Evolutionary conservation across 2,797 vertebrate species (phyloP).

Genomic region (Trachurus trachurus): DNA sequence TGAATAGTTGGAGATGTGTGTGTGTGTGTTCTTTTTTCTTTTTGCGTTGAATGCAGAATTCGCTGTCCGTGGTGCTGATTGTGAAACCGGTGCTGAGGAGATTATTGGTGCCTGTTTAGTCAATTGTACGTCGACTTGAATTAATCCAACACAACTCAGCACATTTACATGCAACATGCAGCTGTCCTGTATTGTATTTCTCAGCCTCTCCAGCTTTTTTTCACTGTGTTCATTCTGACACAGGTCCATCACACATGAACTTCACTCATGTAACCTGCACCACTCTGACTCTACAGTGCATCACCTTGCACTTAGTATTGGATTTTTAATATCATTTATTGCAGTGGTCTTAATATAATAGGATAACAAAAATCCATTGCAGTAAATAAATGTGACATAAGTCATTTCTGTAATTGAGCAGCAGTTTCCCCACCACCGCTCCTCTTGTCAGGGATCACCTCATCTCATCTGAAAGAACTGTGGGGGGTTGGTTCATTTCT

Average conservation of each 20-base stretch:
- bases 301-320: not conserved
- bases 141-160: slow-evolving; percentile 38
- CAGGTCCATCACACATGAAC: not conserved
- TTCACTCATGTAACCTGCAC: not conserved
- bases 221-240: slow-evolving; percentile 4
- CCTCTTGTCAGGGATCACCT: not conserved
- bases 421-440: not conserved
- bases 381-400: too few relatives aligned
- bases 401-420: not conserved
- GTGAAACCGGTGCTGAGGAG: slow-evolving; percentile 21
- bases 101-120: not conserved
- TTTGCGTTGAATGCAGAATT: not conserved
- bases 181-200: slow-evolving; percentile 4
- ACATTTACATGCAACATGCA: slow-evolving; percentile 43
- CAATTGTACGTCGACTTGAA: slow-evolving; percentile 24
- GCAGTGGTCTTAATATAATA: not conserved
- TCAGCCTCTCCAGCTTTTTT: not conserved
- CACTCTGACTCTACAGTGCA: not conserved
- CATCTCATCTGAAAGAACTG: not conserved
- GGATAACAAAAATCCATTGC: not conserved
- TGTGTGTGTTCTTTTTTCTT: not conserved
- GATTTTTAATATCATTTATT: not conserved
- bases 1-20: slow-evolving; percentile 3
- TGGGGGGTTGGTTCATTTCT: slow-evolving; percentile 33
- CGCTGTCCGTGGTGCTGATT: slow-evolving; percentile 79